Percentiles rank a stretch among this genome's conserved stretches.
These are phyloP conservation scores for Himalopsyche tibetana DNA, from an alignment of 2,888 invertebrate genomes.

Conservation along the genomic window DNA sequence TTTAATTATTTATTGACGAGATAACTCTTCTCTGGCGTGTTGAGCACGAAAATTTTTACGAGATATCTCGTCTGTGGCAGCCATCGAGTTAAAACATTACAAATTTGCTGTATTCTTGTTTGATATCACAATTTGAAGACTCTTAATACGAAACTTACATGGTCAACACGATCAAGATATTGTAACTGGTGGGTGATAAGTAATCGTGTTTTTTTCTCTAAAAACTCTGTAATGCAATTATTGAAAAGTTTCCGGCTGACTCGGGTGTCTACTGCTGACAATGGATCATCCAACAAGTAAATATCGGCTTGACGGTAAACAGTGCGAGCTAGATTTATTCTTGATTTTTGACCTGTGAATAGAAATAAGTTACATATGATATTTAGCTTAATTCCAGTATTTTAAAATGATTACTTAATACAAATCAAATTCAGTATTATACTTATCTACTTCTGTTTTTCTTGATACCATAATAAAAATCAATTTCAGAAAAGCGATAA, in stretches of 20 bases:
- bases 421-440: too few relatives aligned
- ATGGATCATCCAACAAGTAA: constrained; percentile 85
- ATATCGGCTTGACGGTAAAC: constrained; percentile 86
- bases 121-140: not conserved
- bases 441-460: too few relatives aligned
- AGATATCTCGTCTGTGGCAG: too few relatives aligned
- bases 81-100: not conserved
- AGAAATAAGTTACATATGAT: not conserved
- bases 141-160: constrained; percentile 68
- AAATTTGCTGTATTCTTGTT: not conserved
- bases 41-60: too few relatives aligned
- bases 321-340: constrained; percentile 72
- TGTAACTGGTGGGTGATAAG: constrained; percentile 92
- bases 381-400: too few relatives aligned
- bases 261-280: constrained; percentile 85
- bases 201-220: constrained; percentile 84
- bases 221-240: constrained; percentile 79
- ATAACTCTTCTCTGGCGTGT: too few relatives aligned
- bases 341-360: constrained; percentile 56
- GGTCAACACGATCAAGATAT: constrained; percentile 83
- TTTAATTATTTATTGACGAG: too few relatives aligned
- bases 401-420: not conserved
- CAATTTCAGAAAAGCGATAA: not conserved
- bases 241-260: constrained; percentile 84
- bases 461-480: not conserved